Evolutionary conservation across 2,797 vertebrate species (phyloP).

Genomic region (Pangasius sanitwongsei): DNA sequence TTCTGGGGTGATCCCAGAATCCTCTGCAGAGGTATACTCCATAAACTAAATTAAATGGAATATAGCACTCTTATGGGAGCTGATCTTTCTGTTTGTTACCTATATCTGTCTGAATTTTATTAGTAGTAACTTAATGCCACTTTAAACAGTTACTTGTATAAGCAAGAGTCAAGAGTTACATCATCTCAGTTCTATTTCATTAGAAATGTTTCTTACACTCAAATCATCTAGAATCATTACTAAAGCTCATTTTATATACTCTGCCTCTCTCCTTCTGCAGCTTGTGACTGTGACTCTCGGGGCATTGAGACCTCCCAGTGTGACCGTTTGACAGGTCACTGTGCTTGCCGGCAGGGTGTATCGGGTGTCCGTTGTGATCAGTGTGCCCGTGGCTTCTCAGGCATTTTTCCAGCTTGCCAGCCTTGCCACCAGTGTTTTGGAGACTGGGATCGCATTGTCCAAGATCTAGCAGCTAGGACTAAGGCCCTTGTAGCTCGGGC

Average conservation of each 20-base stretch:
- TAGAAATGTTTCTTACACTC: neutral
- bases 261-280: conserved; percentile 65
- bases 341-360: conserved; percentile 87
- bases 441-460: conserved; percentile 97
- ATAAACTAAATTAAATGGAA: neutral
- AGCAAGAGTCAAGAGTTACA: no score
- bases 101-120: neutral
- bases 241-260: neutral
- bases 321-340: conserved; percentile 87
- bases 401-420: conserved; percentile 88
- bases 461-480: conserved; percentile 86
- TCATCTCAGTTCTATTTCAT: neutral
- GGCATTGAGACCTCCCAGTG: conserved; percentile 89
- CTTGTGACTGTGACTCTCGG: conserved; percentile 89
- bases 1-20: conserved; percentile 90
- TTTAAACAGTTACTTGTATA: neutral
- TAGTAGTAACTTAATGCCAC: neutral
- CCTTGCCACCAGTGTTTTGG: conserved; percentile 96
- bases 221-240: neutral
- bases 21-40: conserved; percentile 85
- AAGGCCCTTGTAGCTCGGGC: conserved; percentile 77
- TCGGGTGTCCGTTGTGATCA: conserved; percentile 95
- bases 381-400: conserved; percentile 92
- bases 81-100: neutral
- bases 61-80: neutral